Conservation (phyloP, 2,888 invertebrate genomes). For the Leucophenga montana region DNA sequence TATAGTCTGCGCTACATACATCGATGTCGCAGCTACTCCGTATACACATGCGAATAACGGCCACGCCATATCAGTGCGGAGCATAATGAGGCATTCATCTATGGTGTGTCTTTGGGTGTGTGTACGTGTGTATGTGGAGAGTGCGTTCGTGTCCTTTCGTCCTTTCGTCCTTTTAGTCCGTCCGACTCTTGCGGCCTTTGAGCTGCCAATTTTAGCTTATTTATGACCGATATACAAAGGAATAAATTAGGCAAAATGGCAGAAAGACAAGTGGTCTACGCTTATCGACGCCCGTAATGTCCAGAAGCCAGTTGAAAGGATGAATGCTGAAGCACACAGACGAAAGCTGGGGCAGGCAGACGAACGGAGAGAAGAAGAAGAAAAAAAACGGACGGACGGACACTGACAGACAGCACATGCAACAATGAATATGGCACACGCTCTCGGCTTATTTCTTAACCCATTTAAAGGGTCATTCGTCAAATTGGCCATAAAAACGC, state of each 20-base stretch:
- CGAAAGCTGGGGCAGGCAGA: constrained; percentile 30
- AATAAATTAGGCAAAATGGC: constrained; percentile 61
- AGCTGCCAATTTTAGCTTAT: constrained; percentile 62
- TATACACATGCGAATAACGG: too few species aligned
- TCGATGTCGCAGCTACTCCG: too few species aligned
- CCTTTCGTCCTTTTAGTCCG: neutral
- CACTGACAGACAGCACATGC: too few species aligned
- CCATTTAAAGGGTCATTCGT: constrained; percentile 61
- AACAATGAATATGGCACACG: constrained; percentile 30
- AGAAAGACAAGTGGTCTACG: constrained; percentile 40
- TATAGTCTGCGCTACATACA: too few species aligned
- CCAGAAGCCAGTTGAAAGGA: constrained; percentile 19
- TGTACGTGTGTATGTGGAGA: neutral
- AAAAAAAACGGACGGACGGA: too few species aligned
- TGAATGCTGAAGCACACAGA: too few species aligned
- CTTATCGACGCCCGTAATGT: constrained; percentile 43
- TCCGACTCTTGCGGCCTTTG: constrained; percentile 5
- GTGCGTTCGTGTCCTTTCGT: neutral
- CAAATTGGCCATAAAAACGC: constrained; percentile 64
- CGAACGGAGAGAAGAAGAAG: too few species aligned
- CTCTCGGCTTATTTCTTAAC: constrained; percentile 54
- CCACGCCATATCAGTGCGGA: neutral
- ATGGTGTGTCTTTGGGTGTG: neutral
- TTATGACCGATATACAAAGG: constrained; percentile 61
- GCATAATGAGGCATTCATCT: constrained; percentile 5